Evolutionary conservation across 1,140 invertebrate species (phyloP), one percentile per base, ranked within the genome.

Genomic region (Musca domestica): DNA sequence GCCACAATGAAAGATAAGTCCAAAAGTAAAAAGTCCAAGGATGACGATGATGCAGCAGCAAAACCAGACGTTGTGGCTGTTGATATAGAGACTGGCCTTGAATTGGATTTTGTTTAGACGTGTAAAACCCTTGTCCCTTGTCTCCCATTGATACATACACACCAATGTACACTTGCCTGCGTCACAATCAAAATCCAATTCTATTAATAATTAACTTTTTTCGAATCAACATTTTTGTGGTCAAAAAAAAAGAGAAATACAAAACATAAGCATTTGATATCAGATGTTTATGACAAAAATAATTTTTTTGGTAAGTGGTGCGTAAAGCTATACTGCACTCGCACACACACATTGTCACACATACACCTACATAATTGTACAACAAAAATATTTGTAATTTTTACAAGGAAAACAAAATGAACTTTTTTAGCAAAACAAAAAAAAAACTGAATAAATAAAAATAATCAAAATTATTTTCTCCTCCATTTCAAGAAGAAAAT

Each of bases 81-180:
- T 34, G 76, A 80, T 47, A 80, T 80, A 73, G 78, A 80, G 71
- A 72, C 76, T 25, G 77, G 75, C 17, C 69, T 79, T 70, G 77
- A 80, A 69, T 74, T 80, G 25, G 78, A 80, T 72, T 80, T 80
- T 77, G 78, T 80, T 65, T 80, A 75, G 70, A 73, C 58, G 30
- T 47, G 71, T 63, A 46, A 51, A 2, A 12, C 6, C 34, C 34
- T 41, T 41, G 34, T 41, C 34, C 34, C 34, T 41, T 41, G 34
- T 41, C 34, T 41, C 34, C 34, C 34, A 41, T 41, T 10, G 27
- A 3, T 4, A 30, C 27, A 30, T 30, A 9, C 34, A 41, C 10
- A 41, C 4, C 6, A 10, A 41, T 41, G 5, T 41, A 41, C 34
- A 41, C 34, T 41, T 41, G 34, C 34, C 34, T 41, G 34, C 34